A percentile compares a stretch with the other conserved stretches of the same genome.
Evolutionary conservation across 2,888 invertebrate species (phyloP).

Genomic region (Buathra laborator): DNA sequence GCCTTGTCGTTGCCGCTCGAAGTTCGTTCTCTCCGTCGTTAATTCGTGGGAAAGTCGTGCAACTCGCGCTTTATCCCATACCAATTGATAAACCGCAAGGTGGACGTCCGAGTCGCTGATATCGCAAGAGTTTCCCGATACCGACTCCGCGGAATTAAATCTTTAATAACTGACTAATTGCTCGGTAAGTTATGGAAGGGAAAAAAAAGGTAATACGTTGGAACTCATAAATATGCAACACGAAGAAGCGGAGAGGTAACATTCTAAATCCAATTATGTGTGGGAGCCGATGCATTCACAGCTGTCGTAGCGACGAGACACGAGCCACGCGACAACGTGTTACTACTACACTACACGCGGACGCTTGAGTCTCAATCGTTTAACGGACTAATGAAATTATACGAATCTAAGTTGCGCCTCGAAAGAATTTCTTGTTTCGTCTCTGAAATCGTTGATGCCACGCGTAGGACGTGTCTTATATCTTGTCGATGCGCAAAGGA

Average conservation of each 20-base stretch:
- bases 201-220: conserved; percentile 11
- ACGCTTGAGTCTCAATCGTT: conserved; percentile 75
- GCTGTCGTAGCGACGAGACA: conserved; percentile 66
- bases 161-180: background rate
- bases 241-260: conserved; percentile 58
- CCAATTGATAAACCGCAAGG: conserved; percentile 57
- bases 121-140: background rate
- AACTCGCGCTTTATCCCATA: conserved; percentile 59
- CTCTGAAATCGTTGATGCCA: conserved; percentile 1
- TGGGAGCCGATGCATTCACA: conserved; percentile 74
- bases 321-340: conserved; percentile 65
- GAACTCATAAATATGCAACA: conserved; percentile 46
- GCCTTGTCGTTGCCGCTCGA: conserved; percentile 39
- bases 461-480: background rate
- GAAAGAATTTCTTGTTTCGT: background rate
- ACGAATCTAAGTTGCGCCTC: conserved; percentile 77
- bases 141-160: background rate
- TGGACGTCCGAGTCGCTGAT: background rate
- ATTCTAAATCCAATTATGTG: conserved; percentile 69
- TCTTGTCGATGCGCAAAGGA: conserved; percentile 44
- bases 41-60: conserved; percentile 81
- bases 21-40: conserved; percentile 6
- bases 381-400: conserved; percentile 82
- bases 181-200: background rate
- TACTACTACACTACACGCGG: conserved; percentile 32